Percentiles rank a stretch among this genome's conserved stretches.
phyloP scores from a whole-genome alignment of 92 coral and sea anemone species.

The Micromussa lordhowensis region DNA sequence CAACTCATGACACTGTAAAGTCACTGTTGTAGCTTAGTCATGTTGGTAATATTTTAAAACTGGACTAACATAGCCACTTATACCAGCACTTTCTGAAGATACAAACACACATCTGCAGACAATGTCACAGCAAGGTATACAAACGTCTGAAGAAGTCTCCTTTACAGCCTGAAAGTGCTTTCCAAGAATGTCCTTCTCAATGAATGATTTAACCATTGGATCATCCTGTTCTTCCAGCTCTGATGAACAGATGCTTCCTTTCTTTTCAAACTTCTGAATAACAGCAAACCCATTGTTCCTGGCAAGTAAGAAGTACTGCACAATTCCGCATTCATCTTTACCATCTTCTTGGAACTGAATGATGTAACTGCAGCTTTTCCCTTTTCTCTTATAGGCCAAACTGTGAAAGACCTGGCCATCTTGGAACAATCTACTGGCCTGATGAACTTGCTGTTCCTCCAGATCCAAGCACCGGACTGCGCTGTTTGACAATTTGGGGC shows the following conservation, averaged over 20 bases:
- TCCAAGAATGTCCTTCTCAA: conserved; percentile 18
- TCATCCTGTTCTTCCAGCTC: conserved; percentile 54
- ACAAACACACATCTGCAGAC: conserved; percentile 4
- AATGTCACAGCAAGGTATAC: not conserved
- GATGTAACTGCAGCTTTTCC: conserved; percentile 30
- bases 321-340: conserved; percentile 16
- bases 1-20: no score
- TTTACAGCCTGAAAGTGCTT: conserved; percentile 18
- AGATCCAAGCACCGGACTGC: not conserved
- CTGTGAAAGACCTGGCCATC: conserved; percentile 28
- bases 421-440: conserved; percentile 13
- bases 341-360: conserved; percentile 31
- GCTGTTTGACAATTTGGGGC: not conserved
- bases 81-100: not conserved
- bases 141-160: not conserved
- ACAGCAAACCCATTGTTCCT: conserved; percentile 39
- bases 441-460: conserved; percentile 14
- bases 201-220: conserved; percentile 40
- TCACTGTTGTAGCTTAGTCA: not conserved
- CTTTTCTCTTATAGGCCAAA: conserved; percentile 9
- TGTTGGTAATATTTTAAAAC: conserved; percentile 11
- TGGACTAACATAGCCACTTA: conserved; percentile 7
- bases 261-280: not conserved
- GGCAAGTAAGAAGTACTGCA: conserved; percentile 1
- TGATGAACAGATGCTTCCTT: conserved; percentile 23